Conservation (phyloP, 2,888 invertebrate species). For the Callyntrura guangdongensis region DNA sequence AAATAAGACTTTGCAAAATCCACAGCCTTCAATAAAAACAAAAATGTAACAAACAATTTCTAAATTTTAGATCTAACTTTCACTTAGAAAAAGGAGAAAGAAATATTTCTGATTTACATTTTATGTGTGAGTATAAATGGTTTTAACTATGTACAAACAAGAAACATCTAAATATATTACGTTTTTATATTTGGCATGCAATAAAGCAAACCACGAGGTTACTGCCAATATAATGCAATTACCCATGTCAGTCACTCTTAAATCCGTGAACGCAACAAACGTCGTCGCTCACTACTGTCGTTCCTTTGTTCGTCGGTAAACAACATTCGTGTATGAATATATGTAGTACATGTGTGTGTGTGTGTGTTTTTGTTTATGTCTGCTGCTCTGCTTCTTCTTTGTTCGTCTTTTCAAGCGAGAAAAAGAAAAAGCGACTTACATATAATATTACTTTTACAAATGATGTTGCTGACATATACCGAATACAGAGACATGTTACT, state of each 20-base stretch:
- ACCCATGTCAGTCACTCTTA: background rate
- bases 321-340: background rate
- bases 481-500: too few relatives aligned
- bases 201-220: background rate
- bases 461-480: too few relatives aligned
- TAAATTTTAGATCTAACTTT: background rate
- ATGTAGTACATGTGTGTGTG: background rate
- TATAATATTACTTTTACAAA: too few relatives aligned
- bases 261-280: background rate
- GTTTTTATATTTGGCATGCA: background rate
- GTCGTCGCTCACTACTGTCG: background rate
- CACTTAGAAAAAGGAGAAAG: background rate
- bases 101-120: background rate
- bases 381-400: background rate
- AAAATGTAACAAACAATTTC: background rate
- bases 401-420: background rate
- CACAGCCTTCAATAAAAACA: too few relatives aligned
- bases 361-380: background rate
- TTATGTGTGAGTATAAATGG: background rate
- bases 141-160: background rate
- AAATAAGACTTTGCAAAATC: too few relatives aligned
- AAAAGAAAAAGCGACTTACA: background rate
- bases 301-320: background rate
- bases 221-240: constrained; percentile 31
- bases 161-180: background rate